phyloP scores from a whole-genome alignment of 2,888 invertebrate species.

The Lordiphosa fenestrarum region DNA sequence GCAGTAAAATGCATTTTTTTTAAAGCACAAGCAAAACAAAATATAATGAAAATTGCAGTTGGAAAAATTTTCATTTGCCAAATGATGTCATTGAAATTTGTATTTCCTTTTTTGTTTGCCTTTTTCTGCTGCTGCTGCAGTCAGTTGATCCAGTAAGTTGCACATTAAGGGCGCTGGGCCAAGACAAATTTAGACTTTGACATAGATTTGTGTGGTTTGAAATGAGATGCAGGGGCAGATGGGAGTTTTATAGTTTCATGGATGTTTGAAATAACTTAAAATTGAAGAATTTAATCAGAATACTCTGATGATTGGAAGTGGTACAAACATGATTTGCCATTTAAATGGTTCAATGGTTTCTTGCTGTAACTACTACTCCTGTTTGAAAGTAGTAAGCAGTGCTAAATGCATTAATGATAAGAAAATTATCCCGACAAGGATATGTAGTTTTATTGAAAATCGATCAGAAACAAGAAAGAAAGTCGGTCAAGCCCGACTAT shows the following conservation, averaged over 20 bases:
- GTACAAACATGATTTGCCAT: too few relatives aligned
- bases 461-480: too few relatives aligned
- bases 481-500: too few relatives aligned
- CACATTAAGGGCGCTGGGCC: slow-evolving; percentile 55
- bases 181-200: slow-evolving; percentile 63
- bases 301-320: too few relatives aligned
- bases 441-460: too few relatives aligned
- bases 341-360: too few relatives aligned
- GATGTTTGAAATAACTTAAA: too few relatives aligned
- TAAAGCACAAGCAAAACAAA: slow-evolving; percentile 5
- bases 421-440: too few relatives aligned
- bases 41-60: slow-evolving; percentile 1
- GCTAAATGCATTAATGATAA: too few relatives aligned
- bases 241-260: background rate
- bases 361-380: too few relatives aligned
- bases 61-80: background rate
- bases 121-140: background rate
- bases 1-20: slow-evolving; percentile 7
- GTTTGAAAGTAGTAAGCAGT: too few relatives aligned
- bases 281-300: too few relatives aligned
- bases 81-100: slow-evolving; percentile 28
- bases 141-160: slow-evolving; percentile 53
- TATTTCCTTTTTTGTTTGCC: slow-evolving; percentile 13
- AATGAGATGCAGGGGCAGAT: background rate
- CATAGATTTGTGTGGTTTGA: slow-evolving; percentile 48